Conservation (phyloP, 2,888 invertebrate species). For the Agrochola circellaris region DNA sequence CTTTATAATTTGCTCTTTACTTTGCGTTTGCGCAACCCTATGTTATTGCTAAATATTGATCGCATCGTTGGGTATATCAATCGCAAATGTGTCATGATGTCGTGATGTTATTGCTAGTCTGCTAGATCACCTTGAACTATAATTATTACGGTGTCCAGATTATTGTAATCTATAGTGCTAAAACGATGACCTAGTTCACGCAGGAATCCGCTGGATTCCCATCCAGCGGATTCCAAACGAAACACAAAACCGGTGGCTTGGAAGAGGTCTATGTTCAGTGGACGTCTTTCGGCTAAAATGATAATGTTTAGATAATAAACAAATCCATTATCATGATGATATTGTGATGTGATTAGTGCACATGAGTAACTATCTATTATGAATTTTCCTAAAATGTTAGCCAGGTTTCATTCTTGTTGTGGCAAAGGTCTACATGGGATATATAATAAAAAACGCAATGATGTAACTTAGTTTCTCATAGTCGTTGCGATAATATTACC, state of each 20-base stretch:
- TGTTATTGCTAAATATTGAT: conserved; percentile 46
- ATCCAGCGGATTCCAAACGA: too few relatives aligned
- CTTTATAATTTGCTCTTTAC: conserved; percentile 63
- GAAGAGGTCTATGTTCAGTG: too few relatives aligned
- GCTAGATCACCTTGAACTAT: conserved; percentile 48
- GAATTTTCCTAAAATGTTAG: background rate
- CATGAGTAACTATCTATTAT: background rate
- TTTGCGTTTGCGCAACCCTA: conserved; percentile 45
- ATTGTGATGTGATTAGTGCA: background rate
- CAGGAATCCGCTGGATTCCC: too few relatives aligned
- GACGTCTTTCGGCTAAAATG: too few relatives aligned
- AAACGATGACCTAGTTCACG: background rate
- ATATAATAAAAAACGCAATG: conserved; percentile 29
- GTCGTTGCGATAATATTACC: conserved; percentile 30
- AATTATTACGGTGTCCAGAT: conserved; percentile 8
- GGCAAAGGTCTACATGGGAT: conserved; percentile 1
- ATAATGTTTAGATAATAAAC: background rate
- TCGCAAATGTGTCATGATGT: conserved; percentile 40
- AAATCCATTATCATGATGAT: background rate
- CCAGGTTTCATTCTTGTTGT: background rate
- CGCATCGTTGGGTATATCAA: conserved; percentile 31
- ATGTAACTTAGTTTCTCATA: conserved; percentile 47
- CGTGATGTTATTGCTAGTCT: conserved; percentile 32
- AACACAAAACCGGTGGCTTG: too few relatives aligned
- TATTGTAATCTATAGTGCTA: background rate